Conservation (phyloP, 2,797 vertebrate genomes). For the Mus caroli region DNA sequence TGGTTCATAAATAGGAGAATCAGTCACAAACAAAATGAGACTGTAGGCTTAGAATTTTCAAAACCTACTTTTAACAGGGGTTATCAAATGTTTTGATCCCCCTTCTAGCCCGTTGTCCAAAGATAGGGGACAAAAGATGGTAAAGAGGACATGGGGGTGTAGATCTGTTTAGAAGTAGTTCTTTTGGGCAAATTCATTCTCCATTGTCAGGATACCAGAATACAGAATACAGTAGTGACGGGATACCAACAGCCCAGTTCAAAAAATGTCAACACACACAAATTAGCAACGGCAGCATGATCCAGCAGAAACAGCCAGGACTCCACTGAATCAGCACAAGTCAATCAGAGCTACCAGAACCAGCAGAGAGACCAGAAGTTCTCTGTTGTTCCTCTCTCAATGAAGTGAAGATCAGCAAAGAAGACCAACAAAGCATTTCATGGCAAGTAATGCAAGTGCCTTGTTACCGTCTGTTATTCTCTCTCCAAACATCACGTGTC, state of each 20-base stretch:
- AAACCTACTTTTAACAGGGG: neutral
- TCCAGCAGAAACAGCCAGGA: neutral
- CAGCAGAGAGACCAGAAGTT: neutral
- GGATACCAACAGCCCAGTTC: neutral
- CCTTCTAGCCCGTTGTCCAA: neutral
- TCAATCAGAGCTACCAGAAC: neutral
- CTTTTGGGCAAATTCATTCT: neutral
- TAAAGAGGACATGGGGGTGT: neutral
- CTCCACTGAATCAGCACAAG: neutral
- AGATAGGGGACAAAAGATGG: neutral
- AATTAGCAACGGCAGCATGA: neutral
- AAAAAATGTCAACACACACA: neutral
- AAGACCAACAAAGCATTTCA: neutral
- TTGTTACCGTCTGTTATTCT: neutral
- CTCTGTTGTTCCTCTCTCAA: neutral
- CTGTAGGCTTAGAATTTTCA: neutral
- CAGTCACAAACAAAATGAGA: neutral
- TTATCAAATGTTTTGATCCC: neutral
- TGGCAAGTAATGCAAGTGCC: neutral
- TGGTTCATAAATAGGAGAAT: neutral
- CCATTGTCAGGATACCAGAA: neutral
- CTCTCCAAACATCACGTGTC: neutral
- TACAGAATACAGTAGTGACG: neutral
- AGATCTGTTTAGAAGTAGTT: neutral
- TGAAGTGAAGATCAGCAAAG: neutral